phyloP scores from a whole-genome alignment of 2,888 invertebrate species.

The Thereva unica region DNA sequence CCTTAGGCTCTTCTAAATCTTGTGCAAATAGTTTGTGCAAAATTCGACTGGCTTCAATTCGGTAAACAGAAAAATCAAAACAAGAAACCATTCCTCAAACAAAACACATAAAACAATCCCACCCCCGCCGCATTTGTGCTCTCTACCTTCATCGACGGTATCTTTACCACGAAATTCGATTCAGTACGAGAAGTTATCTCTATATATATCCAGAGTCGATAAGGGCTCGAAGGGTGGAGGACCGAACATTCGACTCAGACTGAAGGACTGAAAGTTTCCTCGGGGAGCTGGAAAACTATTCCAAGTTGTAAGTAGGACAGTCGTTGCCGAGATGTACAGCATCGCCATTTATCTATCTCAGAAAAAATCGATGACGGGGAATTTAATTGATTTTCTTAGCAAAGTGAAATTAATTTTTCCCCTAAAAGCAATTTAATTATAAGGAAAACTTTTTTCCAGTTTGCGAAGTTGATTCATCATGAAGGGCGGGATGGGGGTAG shows the following conservation, averaged over 20 bases:
- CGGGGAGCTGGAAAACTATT: constrained; percentile 22
- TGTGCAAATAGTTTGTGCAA: constrained; percentile 30
- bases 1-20: constrained; percentile 8
- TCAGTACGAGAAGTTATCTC: neutral
- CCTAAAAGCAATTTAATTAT: constrained; percentile 42
- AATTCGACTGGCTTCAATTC: constrained; percentile 20
- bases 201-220: constrained; percentile 11
- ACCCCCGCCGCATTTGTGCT: neutral
- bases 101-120: constrained; percentile 1
- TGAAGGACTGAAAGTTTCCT: constrained; percentile 14
- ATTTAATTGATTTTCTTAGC: constrained; percentile 42
- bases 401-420: constrained; percentile 42
- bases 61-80: constrained; percentile 19
- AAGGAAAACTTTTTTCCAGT: constrained; percentile 36
- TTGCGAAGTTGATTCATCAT: neutral
- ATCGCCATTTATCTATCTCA: constrained; percentile 27
- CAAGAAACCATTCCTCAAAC: constrained; percentile 5
- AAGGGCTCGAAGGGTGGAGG: neutral
- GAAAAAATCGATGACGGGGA: constrained; percentile 38
- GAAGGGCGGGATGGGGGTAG: neutral
- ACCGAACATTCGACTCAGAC: neutral
- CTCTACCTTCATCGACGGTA: constrained; percentile 1
- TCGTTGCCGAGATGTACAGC: constrained; percentile 7
- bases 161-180: neutral
- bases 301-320: constrained; percentile 25